Evolutionary conservation across 1,140 invertebrate species (phyloP).

Genomic region (Ceratoteleas bidentatus): DNA sequence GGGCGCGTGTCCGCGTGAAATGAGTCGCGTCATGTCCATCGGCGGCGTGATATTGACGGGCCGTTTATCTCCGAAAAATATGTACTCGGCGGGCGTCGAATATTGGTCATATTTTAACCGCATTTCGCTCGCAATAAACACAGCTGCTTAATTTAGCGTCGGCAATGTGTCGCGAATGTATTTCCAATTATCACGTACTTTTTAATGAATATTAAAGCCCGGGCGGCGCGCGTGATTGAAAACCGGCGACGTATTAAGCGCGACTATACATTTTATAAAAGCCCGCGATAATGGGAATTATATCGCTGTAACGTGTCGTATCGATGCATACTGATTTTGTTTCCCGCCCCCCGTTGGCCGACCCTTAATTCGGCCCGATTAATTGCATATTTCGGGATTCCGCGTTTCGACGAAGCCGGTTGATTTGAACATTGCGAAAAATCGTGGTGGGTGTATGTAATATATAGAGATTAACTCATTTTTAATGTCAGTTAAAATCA

Average conservation of each 20-base stretch:
- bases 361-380: neutral
- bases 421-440: too few species aligned
- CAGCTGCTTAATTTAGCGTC: slow-evolving; percentile 29
- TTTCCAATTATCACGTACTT: slow-evolving; percentile 33
- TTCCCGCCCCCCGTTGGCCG: neutral
- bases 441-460: too few species aligned
- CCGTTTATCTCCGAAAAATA: slow-evolving; percentile 36
- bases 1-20: slow-evolving; percentile 22
- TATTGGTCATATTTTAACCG: slow-evolving; percentile 43
- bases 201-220: slow-evolving; percentile 44
- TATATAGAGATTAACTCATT: too few species aligned
- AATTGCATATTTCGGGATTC: neutral
- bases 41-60: slow-evolving; percentile 32
- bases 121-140: slow-evolving; percentile 37
- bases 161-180: slow-evolving; percentile 18
- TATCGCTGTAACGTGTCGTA: slow-evolving; percentile 3
- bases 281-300: slow-evolving; percentile 4
- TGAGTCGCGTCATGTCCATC: slow-evolving; percentile 33
- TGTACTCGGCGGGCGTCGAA: slow-evolving; percentile 16
- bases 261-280: slow-evolving; percentile 8
- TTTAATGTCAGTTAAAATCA: too few species aligned
- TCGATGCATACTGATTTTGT: slow-evolving; percentile 6
- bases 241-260: slow-evolving; percentile 13
- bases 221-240: slow-evolving; percentile 20
- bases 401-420: too few species aligned